These are phyloP conservation scores for Theretra japonica DNA, from an alignment of 2,888 invertebrate species.

Conservation along the genomic window DNA sequence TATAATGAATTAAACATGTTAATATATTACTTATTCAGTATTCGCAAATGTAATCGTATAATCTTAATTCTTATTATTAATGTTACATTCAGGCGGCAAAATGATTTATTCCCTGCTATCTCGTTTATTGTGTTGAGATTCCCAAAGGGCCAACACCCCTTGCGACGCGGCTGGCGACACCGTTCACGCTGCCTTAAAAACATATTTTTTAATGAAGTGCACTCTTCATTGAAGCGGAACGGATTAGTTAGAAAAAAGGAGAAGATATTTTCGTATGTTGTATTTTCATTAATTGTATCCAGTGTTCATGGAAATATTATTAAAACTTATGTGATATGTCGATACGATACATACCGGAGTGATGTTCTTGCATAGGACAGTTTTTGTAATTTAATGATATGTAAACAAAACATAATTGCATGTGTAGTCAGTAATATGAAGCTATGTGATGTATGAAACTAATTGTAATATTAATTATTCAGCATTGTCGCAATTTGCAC, in stretches of 20 bases:
- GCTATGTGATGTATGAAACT: background rate
- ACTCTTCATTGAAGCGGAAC: background rate
- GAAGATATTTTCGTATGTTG: no score
- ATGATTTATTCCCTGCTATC: slow-evolving; percentile 1
- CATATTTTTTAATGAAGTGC: slow-evolving; percentile 6
- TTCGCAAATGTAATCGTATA: slow-evolving; percentile 1
- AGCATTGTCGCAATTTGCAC: slow-evolving; percentile 29
- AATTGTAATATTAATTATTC: no score
- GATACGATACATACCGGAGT: no score
- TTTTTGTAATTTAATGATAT: background rate
- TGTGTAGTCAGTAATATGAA: background rate
- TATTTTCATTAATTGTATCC: no score
- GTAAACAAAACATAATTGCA: background rate
- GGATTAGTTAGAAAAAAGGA: no score
- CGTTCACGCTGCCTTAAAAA: background rate
- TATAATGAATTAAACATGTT: no score
- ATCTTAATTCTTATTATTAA: background rate
- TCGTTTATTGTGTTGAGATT: slow-evolving; percentile 19
- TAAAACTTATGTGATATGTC: no score
- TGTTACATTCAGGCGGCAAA: background rate
- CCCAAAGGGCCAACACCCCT: slow-evolving; percentile 25
- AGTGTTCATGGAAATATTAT: no score
- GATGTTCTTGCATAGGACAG: background rate
- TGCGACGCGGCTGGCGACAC: background rate
- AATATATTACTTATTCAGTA: background rate